Conservation (phyloP, 2,797 vertebrate genomes). For the Sylvia borin region DNA sequence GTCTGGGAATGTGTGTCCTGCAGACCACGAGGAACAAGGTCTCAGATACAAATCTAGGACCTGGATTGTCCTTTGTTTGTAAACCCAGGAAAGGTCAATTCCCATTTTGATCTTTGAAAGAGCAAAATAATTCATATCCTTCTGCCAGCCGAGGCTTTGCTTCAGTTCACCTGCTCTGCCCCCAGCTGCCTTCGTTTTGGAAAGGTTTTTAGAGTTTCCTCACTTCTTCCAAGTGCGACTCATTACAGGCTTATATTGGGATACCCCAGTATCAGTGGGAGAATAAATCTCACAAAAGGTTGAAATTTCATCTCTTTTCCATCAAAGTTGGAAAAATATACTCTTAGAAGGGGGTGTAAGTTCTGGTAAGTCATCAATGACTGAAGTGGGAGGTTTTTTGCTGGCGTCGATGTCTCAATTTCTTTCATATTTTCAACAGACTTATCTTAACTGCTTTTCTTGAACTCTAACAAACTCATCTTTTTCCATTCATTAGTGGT, state of each 20-base stretch:
- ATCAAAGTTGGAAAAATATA: background rate
- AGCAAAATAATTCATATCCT: background rate
- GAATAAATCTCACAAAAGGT: background rate
- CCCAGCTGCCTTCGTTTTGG: background rate
- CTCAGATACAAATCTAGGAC: background rate
- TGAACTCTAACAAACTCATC: background rate
- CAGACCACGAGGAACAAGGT: background rate
- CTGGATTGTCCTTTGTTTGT: background rate
- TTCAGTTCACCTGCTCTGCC: background rate
- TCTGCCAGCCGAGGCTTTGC: background rate
- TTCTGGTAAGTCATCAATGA: background rate
- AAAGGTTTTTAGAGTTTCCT: background rate
- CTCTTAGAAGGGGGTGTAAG: background rate
- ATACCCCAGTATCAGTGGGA: background rate
- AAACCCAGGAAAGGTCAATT: background rate
- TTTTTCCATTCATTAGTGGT: background rate
- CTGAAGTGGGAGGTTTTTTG: background rate
- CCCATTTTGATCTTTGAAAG: background rate
- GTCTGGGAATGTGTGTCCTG: background rate
- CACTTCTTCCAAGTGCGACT: background rate
- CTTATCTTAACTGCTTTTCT: background rate
- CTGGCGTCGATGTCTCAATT: background rate
- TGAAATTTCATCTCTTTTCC: background rate
- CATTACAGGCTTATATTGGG: rapidly evolving
- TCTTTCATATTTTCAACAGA: background rate